Percentiles rank a stretch among this genome's conserved stretches.
These are phyloP conservation scores for Mustela nigripes DNA, from an alignment of 2,113 vertebrate genomes.

Conservation along the genomic window DNA sequence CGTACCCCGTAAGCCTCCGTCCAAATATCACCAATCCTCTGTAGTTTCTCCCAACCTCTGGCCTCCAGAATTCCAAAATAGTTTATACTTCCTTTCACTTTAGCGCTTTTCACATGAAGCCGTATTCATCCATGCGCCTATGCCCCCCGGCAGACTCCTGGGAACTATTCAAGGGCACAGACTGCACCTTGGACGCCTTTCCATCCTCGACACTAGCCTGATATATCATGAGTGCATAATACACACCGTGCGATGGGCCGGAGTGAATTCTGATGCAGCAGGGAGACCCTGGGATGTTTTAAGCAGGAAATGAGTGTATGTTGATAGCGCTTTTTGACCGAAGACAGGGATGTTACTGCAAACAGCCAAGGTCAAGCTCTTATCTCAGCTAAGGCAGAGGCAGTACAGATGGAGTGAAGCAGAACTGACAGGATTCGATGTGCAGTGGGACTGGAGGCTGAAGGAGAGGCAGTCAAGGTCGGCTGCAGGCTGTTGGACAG, in stretches of 20 bases:
- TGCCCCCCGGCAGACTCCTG: neutral
- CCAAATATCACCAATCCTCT: neutral
- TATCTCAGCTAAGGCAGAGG: neutral
- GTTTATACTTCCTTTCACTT: neutral
- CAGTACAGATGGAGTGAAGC: neutral
- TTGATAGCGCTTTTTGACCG: neutral
- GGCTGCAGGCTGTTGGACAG: neutral
- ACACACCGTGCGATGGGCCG: neutral
- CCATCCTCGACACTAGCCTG: neutral
- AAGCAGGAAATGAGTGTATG: neutral
- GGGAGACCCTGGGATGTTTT: neutral
- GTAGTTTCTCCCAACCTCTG: neutral
- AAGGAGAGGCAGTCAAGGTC: neutral
- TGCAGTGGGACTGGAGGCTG: neutral
- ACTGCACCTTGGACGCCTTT: neutral
- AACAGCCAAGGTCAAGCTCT: neutral
- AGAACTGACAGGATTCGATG: neutral
- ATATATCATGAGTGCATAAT: rapidly evolving
- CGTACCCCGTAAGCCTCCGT: neutral
- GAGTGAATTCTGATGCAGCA: neutral
- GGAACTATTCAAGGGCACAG: neutral
- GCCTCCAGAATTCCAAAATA: neutral
- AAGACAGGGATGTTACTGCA: neutral
- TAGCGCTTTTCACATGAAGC: neutral
- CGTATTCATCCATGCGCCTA: rapidly evolving